Percentiles rank a stretch among this genome's conserved stretches.
Evolutionary conservation across 2,113 vertebrate genomes (phyloP).

Genomic region (Aspidoscelis tigris): DNA sequence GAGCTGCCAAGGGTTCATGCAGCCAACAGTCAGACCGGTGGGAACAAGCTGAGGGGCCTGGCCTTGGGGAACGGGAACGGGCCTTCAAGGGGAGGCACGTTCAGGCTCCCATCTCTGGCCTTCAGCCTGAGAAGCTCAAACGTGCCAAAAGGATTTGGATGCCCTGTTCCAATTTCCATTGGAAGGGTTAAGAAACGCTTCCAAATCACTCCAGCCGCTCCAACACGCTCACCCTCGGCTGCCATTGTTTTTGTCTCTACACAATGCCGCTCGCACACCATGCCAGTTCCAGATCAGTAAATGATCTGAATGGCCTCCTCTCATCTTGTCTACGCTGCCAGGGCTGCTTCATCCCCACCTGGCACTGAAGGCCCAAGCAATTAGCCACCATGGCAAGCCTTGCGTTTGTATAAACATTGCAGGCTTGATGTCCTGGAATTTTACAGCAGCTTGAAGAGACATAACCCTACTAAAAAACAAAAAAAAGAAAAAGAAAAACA

Average conservation of each 20-base stretch:
- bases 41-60: background rate
- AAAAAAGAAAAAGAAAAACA: too few relatives aligned
- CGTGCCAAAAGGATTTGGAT: slow-evolving; percentile 27
- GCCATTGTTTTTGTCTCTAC: background rate
- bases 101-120: background rate
- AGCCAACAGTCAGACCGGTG: slow-evolving; percentile 13
- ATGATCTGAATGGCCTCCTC: background rate
- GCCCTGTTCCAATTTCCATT: background rate
- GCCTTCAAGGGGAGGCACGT: background rate
- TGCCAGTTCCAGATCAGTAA: background rate
- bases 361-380: background rate
- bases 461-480: too few relatives aligned
- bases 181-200: slow-evolving; percentile 1
- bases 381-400: slow-evolving; percentile 5
- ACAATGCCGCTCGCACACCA: background rate
- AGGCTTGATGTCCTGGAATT: background rate
- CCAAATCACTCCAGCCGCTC: slow-evolving; percentile 28
- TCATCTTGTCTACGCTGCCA: background rate
- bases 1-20: background rate
- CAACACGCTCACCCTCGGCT: slow-evolving; percentile 4
- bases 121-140: slow-evolving; percentile 35
- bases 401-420: background rate
- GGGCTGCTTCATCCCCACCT: background rate
- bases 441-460: background rate
- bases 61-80: background rate